Percentiles rank a stretch among this genome's conserved stretches.
These are phyloP conservation scores for Drosophila mercatorum DNA, from an alignment of 2,888 invertebrate species.

Conservation along the genomic window DNA sequence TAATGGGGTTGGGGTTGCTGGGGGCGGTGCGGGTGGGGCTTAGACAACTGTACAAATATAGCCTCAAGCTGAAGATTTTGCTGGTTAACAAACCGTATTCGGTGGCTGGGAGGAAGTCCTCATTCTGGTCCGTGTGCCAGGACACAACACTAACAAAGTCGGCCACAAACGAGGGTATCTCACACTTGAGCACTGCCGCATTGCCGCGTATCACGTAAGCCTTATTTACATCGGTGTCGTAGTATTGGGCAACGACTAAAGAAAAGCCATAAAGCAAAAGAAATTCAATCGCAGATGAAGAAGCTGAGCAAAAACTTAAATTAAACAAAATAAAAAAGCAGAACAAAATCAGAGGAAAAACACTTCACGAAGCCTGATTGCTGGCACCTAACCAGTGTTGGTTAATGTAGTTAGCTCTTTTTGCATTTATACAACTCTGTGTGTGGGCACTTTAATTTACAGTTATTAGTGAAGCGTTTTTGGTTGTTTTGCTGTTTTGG, in stretches of 20 bases:
- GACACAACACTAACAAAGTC: slow-evolving; percentile 95
- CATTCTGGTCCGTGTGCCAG: slow-evolving; percentile 91
- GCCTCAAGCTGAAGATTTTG: slow-evolving; percentile 12
- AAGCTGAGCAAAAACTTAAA: slow-evolving; percentile 15
- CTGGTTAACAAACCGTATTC: slow-evolving; percentile 84
- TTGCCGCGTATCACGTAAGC: slow-evolving; percentile 95
- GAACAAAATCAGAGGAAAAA: slow-evolving; percentile 24
- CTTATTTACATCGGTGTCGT: slow-evolving; percentile 96
- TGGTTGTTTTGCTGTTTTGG: slow-evolving; percentile 14
- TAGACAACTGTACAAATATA: slow-evolving; percentile 15
- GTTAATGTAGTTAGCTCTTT: slow-evolving; percentile 60
- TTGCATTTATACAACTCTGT: slow-evolving; percentile 31
- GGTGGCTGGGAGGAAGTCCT: slow-evolving; percentile 83
- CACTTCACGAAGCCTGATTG: slow-evolving; percentile 28
- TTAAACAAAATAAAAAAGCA: slow-evolving; percentile 29
- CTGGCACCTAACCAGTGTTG: slow-evolving; percentile 62
- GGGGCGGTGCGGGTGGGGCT: slow-evolving; percentile 2
- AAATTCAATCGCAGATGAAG: not conserved
- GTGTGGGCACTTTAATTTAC: slow-evolving; percentile 59
- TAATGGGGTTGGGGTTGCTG: slow-evolving; percentile 15
- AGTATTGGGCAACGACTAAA: slow-evolving; percentile 94
- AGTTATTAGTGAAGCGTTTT: slow-evolving; percentile 59
- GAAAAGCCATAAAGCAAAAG: slow-evolving; percentile 37
- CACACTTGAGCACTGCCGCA: slow-evolving; percentile 94
- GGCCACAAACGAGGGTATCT: slow-evolving; percentile 96